These are phyloP conservation scores for Dipodomys stephensi DNA, from an alignment of 2,113 vertebrate species.

Conservation along the genomic window DNA sequence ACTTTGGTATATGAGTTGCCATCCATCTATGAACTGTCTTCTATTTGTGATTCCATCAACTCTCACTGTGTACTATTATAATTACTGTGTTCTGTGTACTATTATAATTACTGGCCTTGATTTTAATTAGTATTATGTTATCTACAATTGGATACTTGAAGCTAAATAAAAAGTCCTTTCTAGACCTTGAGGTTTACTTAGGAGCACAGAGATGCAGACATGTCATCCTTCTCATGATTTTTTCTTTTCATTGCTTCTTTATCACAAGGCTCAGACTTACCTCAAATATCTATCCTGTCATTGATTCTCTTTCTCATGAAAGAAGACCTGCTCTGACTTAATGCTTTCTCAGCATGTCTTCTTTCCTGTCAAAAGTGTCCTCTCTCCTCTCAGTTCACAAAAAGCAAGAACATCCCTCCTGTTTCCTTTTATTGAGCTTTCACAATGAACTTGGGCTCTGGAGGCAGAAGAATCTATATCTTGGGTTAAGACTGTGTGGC, in stretches of 20 bases:
- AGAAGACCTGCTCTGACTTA: constrained; percentile 6
- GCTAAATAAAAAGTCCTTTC: constrained; percentile 10
- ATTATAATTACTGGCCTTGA: not conserved
- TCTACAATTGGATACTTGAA: not conserved
- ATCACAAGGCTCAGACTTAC: not conserved
- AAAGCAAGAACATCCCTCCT: not conserved
- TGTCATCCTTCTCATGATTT: not conserved
- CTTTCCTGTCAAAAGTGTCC: not conserved
- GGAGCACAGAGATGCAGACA: not conserved
- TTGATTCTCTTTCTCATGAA: not conserved
- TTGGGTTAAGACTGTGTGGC: not conserved
- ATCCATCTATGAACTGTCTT: constrained; percentile 28
- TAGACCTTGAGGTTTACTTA: not conserved
- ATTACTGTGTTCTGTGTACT: not conserved
- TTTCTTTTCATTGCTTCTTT: not conserved
- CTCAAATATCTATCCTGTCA: not conserved
- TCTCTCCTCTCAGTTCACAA: not conserved
- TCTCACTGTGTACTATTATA: not conserved
- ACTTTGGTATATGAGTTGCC: not conserved
- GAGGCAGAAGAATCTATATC: not conserved
- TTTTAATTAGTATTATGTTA: not conserved
- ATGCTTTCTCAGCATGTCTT: not conserved
- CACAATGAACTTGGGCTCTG: not conserved
- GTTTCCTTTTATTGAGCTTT: not conserved
- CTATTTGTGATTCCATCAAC: not conserved